A percentile compares a stretch with the other conserved stretches of the same genome.
phyloP scores from a whole-genome alignment of 2,888 invertebrate genomes.

The Choreutis nemorana region DNA sequence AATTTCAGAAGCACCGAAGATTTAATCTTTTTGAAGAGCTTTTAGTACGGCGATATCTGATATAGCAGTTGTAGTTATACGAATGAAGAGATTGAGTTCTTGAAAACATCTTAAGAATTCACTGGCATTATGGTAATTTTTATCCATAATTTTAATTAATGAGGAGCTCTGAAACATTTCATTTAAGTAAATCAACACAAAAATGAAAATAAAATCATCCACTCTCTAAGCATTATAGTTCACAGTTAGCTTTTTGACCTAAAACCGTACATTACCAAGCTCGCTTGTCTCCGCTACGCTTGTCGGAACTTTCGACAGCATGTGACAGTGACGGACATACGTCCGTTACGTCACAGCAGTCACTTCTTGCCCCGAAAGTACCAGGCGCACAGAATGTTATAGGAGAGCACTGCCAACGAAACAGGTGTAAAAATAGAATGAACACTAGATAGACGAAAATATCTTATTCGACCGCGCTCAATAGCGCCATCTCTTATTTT shows the following conservation, averaged over 20 bases:
- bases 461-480: constrained; percentile 18
- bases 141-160: no score
- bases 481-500: constrained; percentile 15
- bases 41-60: no score
- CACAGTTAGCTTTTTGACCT: background rate
- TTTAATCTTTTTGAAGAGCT: no score
- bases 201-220: no score
- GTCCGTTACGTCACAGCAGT: constrained; percentile 60
- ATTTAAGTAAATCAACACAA: no score
- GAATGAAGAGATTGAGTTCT: no score
- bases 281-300: background rate
- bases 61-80: no score
- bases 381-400: constrained; percentile 38
- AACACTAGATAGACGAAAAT: constrained; percentile 36
- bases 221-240: background rate
- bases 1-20: constrained; percentile 6
- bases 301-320: constrained; percentile 18
- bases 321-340: constrained; percentile 43
- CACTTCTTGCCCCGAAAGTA: constrained; percentile 40
- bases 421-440: constrained; percentile 50
- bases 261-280: background rate
- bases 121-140: no score
- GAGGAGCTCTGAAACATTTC: no score
- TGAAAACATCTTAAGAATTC: no score
- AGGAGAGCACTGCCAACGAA: constrained; percentile 24